A percentile compares a stretch with the other conserved stretches of the same genome.
Evolutionary conservation across 2,888 invertebrate genomes (phyloP).

Genomic region (Dasysyrphus tricinctus): DNA sequence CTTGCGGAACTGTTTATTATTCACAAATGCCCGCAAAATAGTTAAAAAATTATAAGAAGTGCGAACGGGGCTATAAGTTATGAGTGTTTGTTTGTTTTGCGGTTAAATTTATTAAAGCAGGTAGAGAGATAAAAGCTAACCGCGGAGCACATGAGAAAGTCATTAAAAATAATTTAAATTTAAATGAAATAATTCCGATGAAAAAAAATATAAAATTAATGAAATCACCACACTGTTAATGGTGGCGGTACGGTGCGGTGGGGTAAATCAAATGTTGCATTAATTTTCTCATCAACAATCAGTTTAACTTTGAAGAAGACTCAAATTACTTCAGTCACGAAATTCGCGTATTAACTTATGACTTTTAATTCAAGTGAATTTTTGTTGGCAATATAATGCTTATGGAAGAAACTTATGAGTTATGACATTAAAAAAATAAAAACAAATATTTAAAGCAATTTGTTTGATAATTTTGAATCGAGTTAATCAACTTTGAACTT

Average conservation of each 20-base stretch:
- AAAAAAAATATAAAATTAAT: constrained; percentile 19
- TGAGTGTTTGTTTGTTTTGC: constrained; percentile 69
- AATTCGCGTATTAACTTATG: background rate
- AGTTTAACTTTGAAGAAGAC: constrained; percentile 3
- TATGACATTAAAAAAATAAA: background rate
- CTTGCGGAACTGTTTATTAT: constrained; percentile 54
- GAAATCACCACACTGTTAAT: constrained; percentile 4
- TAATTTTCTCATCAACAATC: constrained; percentile 33
- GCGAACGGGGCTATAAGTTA: constrained; percentile 49
- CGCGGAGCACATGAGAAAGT: constrained; percentile 42
- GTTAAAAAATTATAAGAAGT: constrained; percentile 32
- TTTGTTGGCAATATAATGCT: background rate
- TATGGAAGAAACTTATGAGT: background rate
- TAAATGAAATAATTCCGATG: constrained; percentile 57
- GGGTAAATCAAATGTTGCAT: constrained; percentile 31
- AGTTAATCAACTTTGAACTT: too few species aligned
- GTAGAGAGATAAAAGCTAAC: constrained; percentile 12
- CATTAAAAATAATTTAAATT: constrained; percentile 65
- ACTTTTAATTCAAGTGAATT: constrained; percentile 1
- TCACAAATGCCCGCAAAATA: constrained; percentile 47
- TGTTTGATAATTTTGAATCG: background rate
- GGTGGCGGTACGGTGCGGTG: background rate
- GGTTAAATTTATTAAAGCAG: constrained; percentile 27
- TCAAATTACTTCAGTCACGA: constrained; percentile 34
- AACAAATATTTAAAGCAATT: background rate